A percentile compares a stretch with the other conserved stretches of the same genome.
Conservation (phyloP, 1,140 invertebrate species). For the Nasonia giraulti region DNA sequence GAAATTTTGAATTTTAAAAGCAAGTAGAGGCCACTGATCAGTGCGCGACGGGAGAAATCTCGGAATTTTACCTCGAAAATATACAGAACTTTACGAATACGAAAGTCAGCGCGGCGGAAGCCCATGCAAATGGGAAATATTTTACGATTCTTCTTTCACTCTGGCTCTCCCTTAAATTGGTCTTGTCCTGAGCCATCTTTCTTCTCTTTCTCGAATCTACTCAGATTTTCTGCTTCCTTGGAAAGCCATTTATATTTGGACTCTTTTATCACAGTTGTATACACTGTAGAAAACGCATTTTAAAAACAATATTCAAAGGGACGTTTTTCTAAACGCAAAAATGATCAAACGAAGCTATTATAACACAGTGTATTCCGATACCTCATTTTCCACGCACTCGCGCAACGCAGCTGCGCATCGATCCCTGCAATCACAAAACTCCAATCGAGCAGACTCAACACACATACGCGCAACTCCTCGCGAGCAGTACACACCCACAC, state of each 20-base stretch:
- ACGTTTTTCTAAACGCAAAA: no score
- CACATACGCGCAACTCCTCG: no score
- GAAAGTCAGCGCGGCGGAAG: background rate
- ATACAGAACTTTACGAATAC: constrained; percentile 27
- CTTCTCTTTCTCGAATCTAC: background rate
- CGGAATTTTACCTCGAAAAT: background rate
- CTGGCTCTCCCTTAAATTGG: constrained; percentile 13
- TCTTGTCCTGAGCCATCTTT: background rate
- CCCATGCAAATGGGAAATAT: constrained; percentile 16
- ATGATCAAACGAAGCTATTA: no score
- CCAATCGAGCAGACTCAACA: background rate
- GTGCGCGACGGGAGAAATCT: background rate
- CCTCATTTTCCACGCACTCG: no score
- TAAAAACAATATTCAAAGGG: background rate
- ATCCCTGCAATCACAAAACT: background rate
- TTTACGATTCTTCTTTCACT: constrained; percentile 28
- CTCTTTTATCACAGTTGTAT: no score
- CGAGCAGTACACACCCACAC: background rate
- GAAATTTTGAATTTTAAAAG: background rate
- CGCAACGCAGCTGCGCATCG: no score
- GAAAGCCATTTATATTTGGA: background rate
- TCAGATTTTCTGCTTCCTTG: background rate
- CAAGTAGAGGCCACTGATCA: background rate
- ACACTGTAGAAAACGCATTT: background rate
- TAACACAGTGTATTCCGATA: no score